phyloP scores from a whole-genome alignment of 2,888 invertebrate species.

The Bedellia somnulentella region DNA sequence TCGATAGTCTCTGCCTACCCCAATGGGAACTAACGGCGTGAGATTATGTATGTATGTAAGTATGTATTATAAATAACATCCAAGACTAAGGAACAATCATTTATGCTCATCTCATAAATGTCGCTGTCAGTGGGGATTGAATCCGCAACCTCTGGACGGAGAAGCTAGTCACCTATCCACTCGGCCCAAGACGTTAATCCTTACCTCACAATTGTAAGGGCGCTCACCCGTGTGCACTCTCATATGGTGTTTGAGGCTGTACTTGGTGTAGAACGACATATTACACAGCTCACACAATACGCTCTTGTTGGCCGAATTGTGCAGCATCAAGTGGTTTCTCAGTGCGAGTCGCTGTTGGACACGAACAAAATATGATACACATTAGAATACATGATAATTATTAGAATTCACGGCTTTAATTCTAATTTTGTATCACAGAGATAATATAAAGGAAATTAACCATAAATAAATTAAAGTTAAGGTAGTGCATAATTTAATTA shows the following conservation, averaged over 20 bases:
- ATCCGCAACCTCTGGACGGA: too few species aligned
- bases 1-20: too few species aligned
- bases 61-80: too few species aligned
- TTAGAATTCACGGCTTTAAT: neutral
- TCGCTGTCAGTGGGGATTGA: too few species aligned
- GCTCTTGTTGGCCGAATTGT: slow-evolving; percentile 22
- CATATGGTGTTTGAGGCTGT: slow-evolving; percentile 22
- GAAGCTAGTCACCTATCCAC: too few species aligned
- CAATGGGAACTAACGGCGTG: too few species aligned
- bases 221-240: slow-evolving; percentile 37
- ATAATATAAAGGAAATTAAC: too few species aligned
- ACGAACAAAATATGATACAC: neutral
- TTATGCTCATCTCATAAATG: too few species aligned
- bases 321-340: slow-evolving; percentile 19
- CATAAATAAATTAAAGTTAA: too few species aligned
- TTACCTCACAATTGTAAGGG: slow-evolving; percentile 37
- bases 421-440: neutral
- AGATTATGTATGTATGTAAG: too few species aligned
- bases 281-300: slow-evolving; percentile 25
- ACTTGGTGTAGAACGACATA: slow-evolving; percentile 22
- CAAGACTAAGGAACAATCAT: too few species aligned
- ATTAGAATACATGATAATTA: neutral
- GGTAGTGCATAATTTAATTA: too few species aligned
- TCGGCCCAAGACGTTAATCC: neutral
- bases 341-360: slow-evolving; percentile 18